Conservation (phyloP, 2,888 invertebrate genomes). For the Miltochrista miniata region DNA sequence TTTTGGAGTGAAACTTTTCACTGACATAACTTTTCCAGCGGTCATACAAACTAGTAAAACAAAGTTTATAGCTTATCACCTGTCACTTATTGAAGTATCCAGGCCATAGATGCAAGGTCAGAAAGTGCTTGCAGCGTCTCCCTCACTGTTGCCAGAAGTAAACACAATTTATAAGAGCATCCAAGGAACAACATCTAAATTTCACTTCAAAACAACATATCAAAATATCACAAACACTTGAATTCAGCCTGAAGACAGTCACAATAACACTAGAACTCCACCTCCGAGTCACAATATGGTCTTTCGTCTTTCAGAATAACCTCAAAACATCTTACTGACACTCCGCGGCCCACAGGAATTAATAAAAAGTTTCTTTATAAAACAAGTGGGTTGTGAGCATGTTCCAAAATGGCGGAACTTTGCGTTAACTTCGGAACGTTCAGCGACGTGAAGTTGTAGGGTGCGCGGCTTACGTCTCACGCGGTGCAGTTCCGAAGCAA, state of each 20-base stretch:
- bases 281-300: conserved; percentile 66
- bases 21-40: conserved; percentile 66
- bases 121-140: conserved; percentile 62
- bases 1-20: conserved; percentile 74
- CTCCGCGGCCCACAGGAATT: conserved; percentile 84
- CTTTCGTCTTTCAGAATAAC: conserved; percentile 76
- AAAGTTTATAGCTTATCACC: conserved; percentile 58
- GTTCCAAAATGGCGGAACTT: conserved; percentile 85
- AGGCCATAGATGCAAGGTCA: conserved; percentile 60
- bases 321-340: conserved; percentile 84
- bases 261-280: conserved; percentile 54
- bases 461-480: conserved; percentile 71
- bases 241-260: conserved; percentile 47
- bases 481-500: conserved; percentile 67
- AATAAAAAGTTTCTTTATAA: conserved; percentile 85
- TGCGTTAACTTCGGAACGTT: conserved; percentile 84
- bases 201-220: conserved; percentile 80
- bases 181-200: conserved; percentile 69
- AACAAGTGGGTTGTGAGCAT: conserved; percentile 85
- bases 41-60: conserved; percentile 60
- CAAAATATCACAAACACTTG: conserved; percentile 67
- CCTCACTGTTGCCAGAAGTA: conserved; percentile 70
- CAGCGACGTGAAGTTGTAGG: conserved; percentile 82
- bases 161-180: conserved; percentile 79
- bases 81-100: conserved; percentile 56